Evolutionary conservation across 2,797 vertebrate genomes (phyloP), one percentile per base, ranked within the genome.

Genomic region (Psittacula echo): DNA sequence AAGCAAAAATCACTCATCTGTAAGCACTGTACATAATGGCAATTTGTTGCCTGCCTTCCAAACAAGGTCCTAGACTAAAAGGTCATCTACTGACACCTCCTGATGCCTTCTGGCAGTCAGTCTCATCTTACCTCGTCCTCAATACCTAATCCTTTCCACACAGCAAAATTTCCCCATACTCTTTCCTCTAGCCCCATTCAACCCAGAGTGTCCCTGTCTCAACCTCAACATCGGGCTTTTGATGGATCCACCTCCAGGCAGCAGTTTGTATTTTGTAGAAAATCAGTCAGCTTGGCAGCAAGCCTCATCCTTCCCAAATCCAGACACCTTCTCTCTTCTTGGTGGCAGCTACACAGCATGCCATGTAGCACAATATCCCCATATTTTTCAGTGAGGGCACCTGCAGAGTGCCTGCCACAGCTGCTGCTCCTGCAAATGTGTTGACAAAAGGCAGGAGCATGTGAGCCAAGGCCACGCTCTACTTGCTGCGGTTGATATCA

Each of bases 11-110:
- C 50, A 41, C 44, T 15, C 2, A 2, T 16, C 56, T 45, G 39
- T 12, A 53, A 41, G 65, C 67, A 17, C 34, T 11, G 26, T 0
- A 26, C 1, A 0, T 4, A 53, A 45, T 1, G 26, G 29, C 60
- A 53, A 18, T n/a, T 24, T 13, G 47, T 17, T 24, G 22, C 5
- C 16, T 8, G n/a, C 75, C 48, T 82, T 65, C 53, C 37, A 29
- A 48, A 75, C 14, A 61, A 67, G 54, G n/a, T 72, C 67, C 51
- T 42, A 47, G 83, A 19, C 32, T 48, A 32, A 16, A 47, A 37
- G 26, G 5, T 45, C 47, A 29, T 14, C 51, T 67, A 4, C 0
- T 32, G 44, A n/a, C 22, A 67, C 3, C 14, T 68, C 39, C 50
- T 34, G 11, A 22, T 2, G 8, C 27, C 16, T 73, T 79, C 6